Evolutionary conservation across 2,797 vertebrate genomes (phyloP), one percentile per base, ranked within the genome.

Genomic region (Macrochelys suwanniensis): DNA sequence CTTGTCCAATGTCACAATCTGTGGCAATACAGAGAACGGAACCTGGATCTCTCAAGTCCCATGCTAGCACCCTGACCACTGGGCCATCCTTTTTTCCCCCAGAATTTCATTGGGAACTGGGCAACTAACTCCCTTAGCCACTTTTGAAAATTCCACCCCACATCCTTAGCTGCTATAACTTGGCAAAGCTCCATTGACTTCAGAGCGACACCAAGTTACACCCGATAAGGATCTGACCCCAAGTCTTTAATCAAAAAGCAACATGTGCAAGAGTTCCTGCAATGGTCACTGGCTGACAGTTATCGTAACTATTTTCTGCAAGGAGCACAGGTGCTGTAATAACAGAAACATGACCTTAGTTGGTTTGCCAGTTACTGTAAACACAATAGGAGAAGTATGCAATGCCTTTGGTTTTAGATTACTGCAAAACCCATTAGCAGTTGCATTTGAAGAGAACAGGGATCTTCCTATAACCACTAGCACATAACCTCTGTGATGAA

Each of bases 391-490:
- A 87, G 47, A 77, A 91, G n/a, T 17, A 50, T 42, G 49, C 0
- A 4, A 54, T 54, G 68, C 74, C 7, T 83, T 94, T 71, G 45
- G 28, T 94, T 80, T 59, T 33, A 78, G 47, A 65, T 97, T 94
- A 92, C 94, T 3, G 31, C 82, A 96, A 97, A 96, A 47, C 11
- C 33, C 80, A 93, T 93, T 84, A 97, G 85, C 77, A 95, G 93
- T 65, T 92, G 89, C 89, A 81, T 84, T 90, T 92, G 54, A 97
- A 93, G n/a, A n/a, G 2, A 97, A 78, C 3, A 26, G 56, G 19
- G 8, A 12, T 96, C 87, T 95, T 97, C 54, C 59, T 91, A 53
- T 90, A 97, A 94, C 42, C 49, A 71, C 53, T 84, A 5, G 13
- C 47, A 54, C 3, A 1, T 80, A 94, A 85, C 42, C 77, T 91